Evolutionary conservation across 2,113 vertebrate genomes (phyloP).

Genomic region (Psittacus erithacus): DNA sequence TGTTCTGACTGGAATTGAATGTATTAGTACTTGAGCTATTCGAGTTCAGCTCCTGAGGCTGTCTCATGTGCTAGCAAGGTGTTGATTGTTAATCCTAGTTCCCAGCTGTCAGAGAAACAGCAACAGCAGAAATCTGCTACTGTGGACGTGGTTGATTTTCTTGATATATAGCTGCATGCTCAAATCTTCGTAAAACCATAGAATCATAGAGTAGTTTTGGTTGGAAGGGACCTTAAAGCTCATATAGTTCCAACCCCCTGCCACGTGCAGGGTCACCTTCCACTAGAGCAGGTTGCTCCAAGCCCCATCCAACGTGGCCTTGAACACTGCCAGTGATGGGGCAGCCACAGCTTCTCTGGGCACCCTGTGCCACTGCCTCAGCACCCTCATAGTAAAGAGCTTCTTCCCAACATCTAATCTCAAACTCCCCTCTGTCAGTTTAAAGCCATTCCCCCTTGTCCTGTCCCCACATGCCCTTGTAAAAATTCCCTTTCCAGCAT

Average conservation of each 20-base stretch:
- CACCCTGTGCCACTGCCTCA: not conserved
- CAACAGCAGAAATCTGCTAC: not conserved
- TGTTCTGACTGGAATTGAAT: not conserved
- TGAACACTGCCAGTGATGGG: not conserved
- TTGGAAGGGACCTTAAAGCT: not conserved
- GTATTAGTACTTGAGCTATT: not conserved
- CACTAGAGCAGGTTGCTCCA: not conserved
- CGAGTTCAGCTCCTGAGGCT: not conserved
- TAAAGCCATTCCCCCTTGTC: not conserved
- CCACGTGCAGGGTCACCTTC: not conserved
- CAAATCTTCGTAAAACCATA: not conserved
- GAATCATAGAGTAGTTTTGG: not conserved
- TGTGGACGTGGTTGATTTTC: not conserved
- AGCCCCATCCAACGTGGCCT: not conserved
- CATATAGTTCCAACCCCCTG: not conserved
- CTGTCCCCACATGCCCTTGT: not conserved
- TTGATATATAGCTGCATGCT: not conserved
- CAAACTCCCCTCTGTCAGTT: not conserved
- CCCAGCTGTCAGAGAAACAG: not conserved
- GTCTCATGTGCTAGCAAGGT: not conserved
- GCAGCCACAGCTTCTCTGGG: not conserved
- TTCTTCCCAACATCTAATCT: not conserved
- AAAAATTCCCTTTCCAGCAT: not conserved
- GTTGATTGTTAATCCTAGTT: not conserved
- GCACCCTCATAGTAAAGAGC: not conserved